These are phyloP conservation scores for Thyatira batis DNA, from an alignment of 2,888 invertebrate genomes.

Conservation along the genomic window DNA sequence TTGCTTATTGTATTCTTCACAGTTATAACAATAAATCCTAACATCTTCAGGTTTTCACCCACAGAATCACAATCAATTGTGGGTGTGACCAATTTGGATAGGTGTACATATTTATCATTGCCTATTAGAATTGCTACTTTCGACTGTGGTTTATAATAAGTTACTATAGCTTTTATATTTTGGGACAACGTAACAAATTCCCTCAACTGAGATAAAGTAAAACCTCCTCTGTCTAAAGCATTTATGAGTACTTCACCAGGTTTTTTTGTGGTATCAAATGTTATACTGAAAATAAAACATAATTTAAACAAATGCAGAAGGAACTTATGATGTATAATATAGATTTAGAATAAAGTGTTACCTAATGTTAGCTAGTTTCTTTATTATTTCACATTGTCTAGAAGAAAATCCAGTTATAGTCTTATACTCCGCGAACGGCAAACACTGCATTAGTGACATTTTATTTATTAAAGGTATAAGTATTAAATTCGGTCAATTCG, in stretches of 20 bases:
- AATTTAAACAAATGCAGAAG: not conserved
- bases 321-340: not conserved
- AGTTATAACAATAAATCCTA: slow-evolving; percentile 65
- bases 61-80: slow-evolving; percentile 68
- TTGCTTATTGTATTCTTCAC: slow-evolving; percentile 56
- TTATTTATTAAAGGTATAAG: no score
- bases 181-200: slow-evolving; percentile 40
- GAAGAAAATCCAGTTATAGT: slow-evolving; percentile 45
- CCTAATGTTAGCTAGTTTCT: slow-evolving; percentile 60
- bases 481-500: no score
- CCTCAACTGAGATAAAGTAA: slow-evolving; percentile 46
- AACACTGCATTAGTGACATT: slow-evolving; percentile 65
- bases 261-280: slow-evolving; percentile 41
- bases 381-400: slow-evolving; percentile 64
- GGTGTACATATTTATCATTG: slow-evolving; percentile 65
- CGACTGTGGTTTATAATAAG: slow-evolving; percentile 59
- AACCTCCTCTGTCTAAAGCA: slow-evolving; percentile 57
- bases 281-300: slow-evolving; percentile 44
- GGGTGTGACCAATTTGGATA: slow-evolving; percentile 69
- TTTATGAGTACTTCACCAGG: slow-evolving; percentile 68
- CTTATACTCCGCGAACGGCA: slow-evolving; percentile 63
- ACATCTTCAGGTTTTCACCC: slow-evolving; percentile 50
- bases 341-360: slow-evolving; percentile 32
- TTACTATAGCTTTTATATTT: slow-evolving; percentile 44
- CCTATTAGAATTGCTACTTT: slow-evolving; percentile 75